Evolutionary conservation across 2,113 vertebrate species (phyloP).

Genomic region (Sebastes fasciatus): DNA sequence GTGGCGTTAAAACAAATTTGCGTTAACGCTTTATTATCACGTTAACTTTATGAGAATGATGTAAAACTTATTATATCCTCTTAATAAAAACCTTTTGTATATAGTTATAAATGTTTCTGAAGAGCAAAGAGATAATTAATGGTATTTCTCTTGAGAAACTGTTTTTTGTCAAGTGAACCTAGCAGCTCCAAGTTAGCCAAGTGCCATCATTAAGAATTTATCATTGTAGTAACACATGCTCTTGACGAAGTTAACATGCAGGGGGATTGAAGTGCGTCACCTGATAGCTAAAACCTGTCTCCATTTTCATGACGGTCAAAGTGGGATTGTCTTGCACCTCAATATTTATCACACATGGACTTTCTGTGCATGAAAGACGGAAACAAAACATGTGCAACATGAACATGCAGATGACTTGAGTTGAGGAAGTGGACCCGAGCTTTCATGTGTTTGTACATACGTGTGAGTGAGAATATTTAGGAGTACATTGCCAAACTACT

Average conservation of each 20-base stretch:
- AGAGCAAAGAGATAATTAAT: neutral
- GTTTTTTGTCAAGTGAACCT: neutral
- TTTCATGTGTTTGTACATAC: neutral
- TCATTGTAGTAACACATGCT: neutral
- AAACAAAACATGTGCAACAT: neutral
- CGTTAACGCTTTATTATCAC: no score
- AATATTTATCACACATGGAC: neutral
- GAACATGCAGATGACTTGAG: neutral
- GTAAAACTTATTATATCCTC: no score
- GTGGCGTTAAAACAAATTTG: no score
- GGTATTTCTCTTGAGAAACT: neutral
- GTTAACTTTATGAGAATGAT: no score
- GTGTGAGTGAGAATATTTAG: neutral
- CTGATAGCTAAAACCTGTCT: neutral
- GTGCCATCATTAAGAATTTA: conserved; percentile 28
- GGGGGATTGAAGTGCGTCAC: conserved; percentile 21
- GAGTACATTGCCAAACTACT: neutral
- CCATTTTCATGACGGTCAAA: neutral
- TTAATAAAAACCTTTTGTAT: neutral
- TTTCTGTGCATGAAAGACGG: neutral
- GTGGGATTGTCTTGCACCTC: neutral
- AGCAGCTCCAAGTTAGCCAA: neutral
- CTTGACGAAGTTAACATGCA: conserved; percentile 1
- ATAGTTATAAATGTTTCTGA: neutral
- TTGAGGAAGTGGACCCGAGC: neutral